Percentiles rank a stretch among this genome's conserved stretches.
These are phyloP conservation scores for Antechinus stuartii DNA, from an alignment of 2,113 vertebrate species.

Conservation along the genomic window DNA sequence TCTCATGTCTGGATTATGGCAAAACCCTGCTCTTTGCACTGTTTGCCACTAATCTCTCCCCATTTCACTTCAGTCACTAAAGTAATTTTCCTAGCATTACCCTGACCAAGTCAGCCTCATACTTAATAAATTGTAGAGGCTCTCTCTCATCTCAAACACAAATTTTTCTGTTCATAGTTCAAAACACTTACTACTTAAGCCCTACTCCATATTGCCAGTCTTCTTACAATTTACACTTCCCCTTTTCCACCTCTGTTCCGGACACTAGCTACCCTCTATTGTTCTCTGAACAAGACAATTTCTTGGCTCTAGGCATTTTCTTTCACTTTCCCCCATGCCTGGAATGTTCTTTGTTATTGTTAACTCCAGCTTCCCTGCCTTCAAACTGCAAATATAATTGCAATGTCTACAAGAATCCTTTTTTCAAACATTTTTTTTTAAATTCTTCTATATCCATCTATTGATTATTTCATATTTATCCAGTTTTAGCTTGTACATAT, in stretches of 20 bases:
- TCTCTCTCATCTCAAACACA: not conserved
- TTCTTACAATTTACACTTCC: not conserved
- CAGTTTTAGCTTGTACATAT: not conserved
- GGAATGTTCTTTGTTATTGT: not conserved
- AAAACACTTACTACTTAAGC: not conserved
- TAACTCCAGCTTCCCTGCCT: not conserved
- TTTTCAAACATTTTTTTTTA: too few relatives aligned
- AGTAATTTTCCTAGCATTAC: not conserved
- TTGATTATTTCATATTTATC: not conserved
- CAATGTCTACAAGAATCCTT: not conserved
- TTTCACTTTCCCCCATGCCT: not conserved
- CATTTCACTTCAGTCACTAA: not conserved
- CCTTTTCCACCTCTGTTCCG: not conserved
- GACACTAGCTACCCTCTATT: not conserved
- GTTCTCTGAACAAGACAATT: not conserved
- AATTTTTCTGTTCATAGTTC: not conserved
- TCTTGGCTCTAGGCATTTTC: not conserved
- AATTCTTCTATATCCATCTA: not conserved
- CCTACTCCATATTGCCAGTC: not conserved
- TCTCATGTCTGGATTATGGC: not conserved
- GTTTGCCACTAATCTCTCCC: not conserved
- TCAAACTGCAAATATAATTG: not conserved
- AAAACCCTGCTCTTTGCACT: not conserved
- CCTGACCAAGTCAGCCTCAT: not conserved
- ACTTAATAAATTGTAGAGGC: not conserved